Conservation (phyloP, 2,797 vertebrate species). For the Taenioides sp. region DNA sequence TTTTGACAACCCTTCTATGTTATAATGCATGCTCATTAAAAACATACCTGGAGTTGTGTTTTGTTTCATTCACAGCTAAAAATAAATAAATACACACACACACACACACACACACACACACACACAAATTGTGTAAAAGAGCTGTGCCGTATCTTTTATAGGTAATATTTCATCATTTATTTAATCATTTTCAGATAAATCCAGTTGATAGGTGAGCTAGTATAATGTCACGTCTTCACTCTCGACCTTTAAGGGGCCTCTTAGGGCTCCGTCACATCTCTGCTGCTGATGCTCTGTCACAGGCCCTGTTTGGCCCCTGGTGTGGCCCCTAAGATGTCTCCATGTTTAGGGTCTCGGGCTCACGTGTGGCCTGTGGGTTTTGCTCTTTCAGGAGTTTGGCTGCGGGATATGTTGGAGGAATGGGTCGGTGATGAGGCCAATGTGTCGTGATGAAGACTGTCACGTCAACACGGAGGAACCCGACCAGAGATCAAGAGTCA, state of each 20-base stretch:
- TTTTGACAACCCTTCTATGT: no score
- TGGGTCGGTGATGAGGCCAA: conserved; percentile 72
- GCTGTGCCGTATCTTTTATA: no score
- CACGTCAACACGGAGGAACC: conserved; percentile 65
- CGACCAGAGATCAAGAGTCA: conserved; percentile 47
- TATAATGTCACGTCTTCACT: conserved; percentile 65
- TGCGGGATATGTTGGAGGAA: conserved; percentile 66
- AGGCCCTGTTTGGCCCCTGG: conserved; percentile 74
- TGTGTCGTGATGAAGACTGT: conserved; percentile 73
- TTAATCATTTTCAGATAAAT: background rate
- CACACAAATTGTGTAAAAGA: no score
- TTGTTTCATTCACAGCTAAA: no score
- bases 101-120: no score
- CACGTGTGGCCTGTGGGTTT: conserved; percentile 79
- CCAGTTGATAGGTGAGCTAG: conserved; percentile 29
- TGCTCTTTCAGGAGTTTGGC: conserved; percentile 81
- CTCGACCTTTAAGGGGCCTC: conserved; percentile 84
- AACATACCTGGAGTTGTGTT: no score
- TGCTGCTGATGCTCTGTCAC: conserved; percentile 75
- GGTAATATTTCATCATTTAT: background rate
- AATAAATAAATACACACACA: no score
- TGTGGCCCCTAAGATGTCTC: conserved; percentile 77
- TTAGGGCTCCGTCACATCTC: conserved; percentile 79
- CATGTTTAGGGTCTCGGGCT: conserved; percentile 83
- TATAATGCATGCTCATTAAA: no score